Conservation (phyloP, 2,888 invertebrate species). For the Drosophila kanekoi region DNA sequence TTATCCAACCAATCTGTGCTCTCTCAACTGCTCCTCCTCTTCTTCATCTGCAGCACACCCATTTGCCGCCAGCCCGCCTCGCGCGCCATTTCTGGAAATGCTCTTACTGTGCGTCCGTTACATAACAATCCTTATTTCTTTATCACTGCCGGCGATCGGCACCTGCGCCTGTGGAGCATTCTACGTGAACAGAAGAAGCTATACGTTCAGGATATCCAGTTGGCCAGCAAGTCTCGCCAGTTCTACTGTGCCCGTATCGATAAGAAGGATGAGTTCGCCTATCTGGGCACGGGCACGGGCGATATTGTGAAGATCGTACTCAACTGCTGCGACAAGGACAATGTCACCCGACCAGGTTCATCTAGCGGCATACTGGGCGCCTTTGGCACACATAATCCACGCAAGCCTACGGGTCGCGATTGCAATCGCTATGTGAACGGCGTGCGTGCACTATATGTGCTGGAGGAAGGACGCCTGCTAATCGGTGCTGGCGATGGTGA, state of each 20-base stretch:
- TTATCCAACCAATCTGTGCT: not conserved
- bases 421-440: slow-evolving; percentile 84
- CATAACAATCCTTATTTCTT: slow-evolving; percentile 88
- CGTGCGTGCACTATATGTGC: slow-evolving; percentile 88
- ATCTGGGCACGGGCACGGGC: slow-evolving; percentile 95
- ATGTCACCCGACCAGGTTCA: slow-evolving; percentile 66
- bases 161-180: slow-evolving; percentile 91
- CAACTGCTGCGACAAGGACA: slow-evolving; percentile 84
- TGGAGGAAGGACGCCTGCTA: slow-evolving; percentile 88
- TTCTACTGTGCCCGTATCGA: slow-evolving; percentile 91
- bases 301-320: slow-evolving; percentile 85
- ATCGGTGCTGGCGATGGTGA: slow-evolving; percentile 95
- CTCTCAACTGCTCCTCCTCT: not conserved
- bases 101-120: slow-evolving; percentile 87
- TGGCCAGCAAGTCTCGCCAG: slow-evolving; percentile 92
- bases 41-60: slow-evolving; percentile 84
- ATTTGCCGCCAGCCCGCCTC: slow-evolving; percentile 88
- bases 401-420: slow-evolving; percentile 83
- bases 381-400: slow-evolving; percentile 85
- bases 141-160: slow-evolving; percentile 91
- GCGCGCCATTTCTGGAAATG: slow-evolving; percentile 90
- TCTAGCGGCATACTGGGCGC: slow-evolving; percentile 86
- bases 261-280: slow-evolving; percentile 90
- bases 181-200: slow-evolving; percentile 89
- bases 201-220: slow-evolving; percentile 89